These are phyloP conservation scores for Acanthis flammea DNA, from an alignment of 2,797 vertebrate species.

Conservation along the genomic window DNA sequence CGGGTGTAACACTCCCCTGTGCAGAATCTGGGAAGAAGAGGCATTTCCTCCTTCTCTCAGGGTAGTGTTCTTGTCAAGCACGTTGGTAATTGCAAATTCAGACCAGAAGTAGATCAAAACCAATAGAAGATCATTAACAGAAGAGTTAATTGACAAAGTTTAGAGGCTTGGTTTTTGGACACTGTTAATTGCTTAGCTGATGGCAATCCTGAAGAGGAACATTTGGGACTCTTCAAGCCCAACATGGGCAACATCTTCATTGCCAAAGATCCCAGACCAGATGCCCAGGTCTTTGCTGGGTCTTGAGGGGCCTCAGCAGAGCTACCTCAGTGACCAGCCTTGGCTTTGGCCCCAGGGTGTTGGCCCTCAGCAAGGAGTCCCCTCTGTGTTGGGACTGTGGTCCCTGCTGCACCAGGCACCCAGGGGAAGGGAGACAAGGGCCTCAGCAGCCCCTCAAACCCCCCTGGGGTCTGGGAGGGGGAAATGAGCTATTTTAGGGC, in stretches of 20 bases:
- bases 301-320: background rate
- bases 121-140: background rate
- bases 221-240: background rate
- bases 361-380: background rate
- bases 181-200: background rate
- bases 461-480: background rate
- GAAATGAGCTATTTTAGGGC: background rate
- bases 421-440: background rate
- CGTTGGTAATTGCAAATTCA: background rate
- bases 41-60: background rate
- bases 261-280: background rate
- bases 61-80: background rate
- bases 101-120: background rate
- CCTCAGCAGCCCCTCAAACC: background rate
- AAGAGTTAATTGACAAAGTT: background rate
- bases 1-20: background rate
- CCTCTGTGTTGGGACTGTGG: fast-evolving
- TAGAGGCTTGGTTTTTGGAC: background rate
- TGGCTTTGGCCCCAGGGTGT: background rate
- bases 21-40: background rate
- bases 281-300: background rate
- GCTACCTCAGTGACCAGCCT: background rate
- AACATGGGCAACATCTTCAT: fast-evolving
- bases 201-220: background rate
- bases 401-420: background rate